Evolutionary conservation across 2,888 invertebrate species (phyloP), one percentile per base, ranked within the genome.

Genomic region (Quadroppia sp.): DNA sequence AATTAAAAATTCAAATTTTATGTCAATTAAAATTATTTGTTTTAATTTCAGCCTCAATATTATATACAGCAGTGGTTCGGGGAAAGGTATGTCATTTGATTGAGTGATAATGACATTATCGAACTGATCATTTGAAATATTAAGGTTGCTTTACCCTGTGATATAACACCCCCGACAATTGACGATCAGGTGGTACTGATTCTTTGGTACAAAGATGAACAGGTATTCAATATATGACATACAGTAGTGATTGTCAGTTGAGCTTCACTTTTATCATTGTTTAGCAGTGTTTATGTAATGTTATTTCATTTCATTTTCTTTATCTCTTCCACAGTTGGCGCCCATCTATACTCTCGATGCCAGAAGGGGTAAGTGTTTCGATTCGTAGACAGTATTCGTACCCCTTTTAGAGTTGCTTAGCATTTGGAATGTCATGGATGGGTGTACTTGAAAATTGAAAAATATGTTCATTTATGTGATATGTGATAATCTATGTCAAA

Each of bases 171-270:
- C 0, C 78, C 78, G 11, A 77, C 77, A 11, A 72, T 76, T 9
- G 78, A 78, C 69, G 78, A 78, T 45, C 75, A 77, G 13, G 78
- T 78, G 23, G 78, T 76, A 23, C 77, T 93, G 88, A 88, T 92
- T 80, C 87, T 94, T 76, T 93, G 93, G 93, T 93, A 92, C 86
- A 92, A 92, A 82, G 92, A 92, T 20, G 78, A 78, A 45, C 76
- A 77, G 40, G 73, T 73, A n/a, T n/a, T n/a, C n/a, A n/a, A n/a
- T n/a, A n/a, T n/a, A n/a, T n/a, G n/a, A n/a, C n/a, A n/a, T n/a
- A n/a, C n/a, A n/a, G n/a, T n/a, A n/a, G n/a, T n/a, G n/a, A n/a
- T n/a, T n/a, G n/a, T n/a, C n/a, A n/a, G n/a, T n/a, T n/a, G n/a
- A n/a, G n/a, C n/a, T n/a, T n/a, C n/a, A n/a, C n/a, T n/a, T n/a